Evolutionary conservation across 2,888 invertebrate genomes (phyloP), one percentile per base, ranked within the genome.

Genomic region (Fissipunctia ypsillon): DNA sequence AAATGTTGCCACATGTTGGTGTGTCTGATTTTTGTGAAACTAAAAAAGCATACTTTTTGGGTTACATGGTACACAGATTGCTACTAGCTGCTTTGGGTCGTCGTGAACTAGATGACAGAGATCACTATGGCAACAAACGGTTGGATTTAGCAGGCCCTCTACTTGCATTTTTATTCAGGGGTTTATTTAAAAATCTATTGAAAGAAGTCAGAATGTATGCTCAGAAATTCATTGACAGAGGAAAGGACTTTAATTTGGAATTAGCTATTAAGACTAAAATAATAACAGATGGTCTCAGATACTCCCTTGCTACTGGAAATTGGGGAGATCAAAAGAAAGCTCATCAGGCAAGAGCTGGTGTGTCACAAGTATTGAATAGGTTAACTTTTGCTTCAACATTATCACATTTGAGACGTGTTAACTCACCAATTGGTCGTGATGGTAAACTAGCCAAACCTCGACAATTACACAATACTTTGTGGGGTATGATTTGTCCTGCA

Each of bases 311-410:
- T 86, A 99, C 99, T 48, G 99, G 99, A 52, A 99, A 99, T 94
- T 99, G 99, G 99, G 99, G 99, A 64, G 99, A 99, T 93, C 99
- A 99, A 95, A 99, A 99, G 95, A 99, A 99, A 93, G 99, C 99
- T 73, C 99, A 99, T 97, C 99, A 99, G 95, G 99, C 99, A 35
- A 97, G 99, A 94, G 99, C 99, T 87, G 99, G 99, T 64, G 99
- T 99, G 41, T 99, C 99, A 64, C 99, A 99, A 97, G 99, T 99
- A 95, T 98, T 99, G 94, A 99, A 99, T 93, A 97, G 99, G 87
- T 96, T 99, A 84, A 99, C 99, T 0, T 99, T 99, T 96, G 99
- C 99, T 6, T 99, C 99, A 0, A 99, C 99, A 0, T 96, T 99
- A 80, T 99, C 99, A 14, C 99, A 99, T 97, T 97, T 99, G 89